These are phyloP conservation scores for Notolabrus celidotus DNA, from an alignment of 2,797 vertebrate genomes.

Conservation along the genomic window DNA sequence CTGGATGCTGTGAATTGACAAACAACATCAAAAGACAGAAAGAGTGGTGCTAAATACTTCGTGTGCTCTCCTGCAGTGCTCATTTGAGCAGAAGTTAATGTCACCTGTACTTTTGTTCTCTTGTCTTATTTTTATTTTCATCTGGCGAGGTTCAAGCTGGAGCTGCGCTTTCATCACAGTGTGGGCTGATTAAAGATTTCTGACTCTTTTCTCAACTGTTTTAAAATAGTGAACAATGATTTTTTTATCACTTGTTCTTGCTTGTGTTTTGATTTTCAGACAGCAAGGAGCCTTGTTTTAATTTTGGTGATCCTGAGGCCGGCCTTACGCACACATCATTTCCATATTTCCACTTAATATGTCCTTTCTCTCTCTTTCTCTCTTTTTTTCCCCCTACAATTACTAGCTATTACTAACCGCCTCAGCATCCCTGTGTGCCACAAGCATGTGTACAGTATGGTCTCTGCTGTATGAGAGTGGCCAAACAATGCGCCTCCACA, in stretches of 20 bases:
- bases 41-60: slow-evolving; percentile 78
- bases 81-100: slow-evolving; percentile 77
- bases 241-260: slow-evolving; percentile 12
- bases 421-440: slow-evolving; percentile 24
- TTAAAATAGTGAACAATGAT: slow-evolving; percentile 33
- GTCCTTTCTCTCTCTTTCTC: neutral
- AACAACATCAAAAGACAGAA: slow-evolving; percentile 75
- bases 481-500: slow-evolving; percentile 64
- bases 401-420: slow-evolving; percentile 4
- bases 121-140: slow-evolving; percentile 65
- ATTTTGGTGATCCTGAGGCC: slow-evolving; percentile 11
- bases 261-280: slow-evolving; percentile 23
- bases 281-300: slow-evolving; percentile 6
- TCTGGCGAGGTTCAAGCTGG: slow-evolving; percentile 55
- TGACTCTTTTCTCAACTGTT: slow-evolving; percentile 47
- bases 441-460: slow-evolving; percentile 50
- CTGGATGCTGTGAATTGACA: slow-evolving; percentile 75
- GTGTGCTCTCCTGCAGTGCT: slow-evolving; percentile 70
- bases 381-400: slow-evolving; percentile 7
- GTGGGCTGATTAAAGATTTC: slow-evolving; percentile 67
- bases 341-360: slow-evolving; percentile 14
- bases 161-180: slow-evolving; percentile 69
- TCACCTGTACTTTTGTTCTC: slow-evolving; percentile 71
- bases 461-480: slow-evolving; percentile 38
- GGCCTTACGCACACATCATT: neutral